Conservation (phyloP, 1,140 invertebrate species). For the Apis dorsata region DNA sequence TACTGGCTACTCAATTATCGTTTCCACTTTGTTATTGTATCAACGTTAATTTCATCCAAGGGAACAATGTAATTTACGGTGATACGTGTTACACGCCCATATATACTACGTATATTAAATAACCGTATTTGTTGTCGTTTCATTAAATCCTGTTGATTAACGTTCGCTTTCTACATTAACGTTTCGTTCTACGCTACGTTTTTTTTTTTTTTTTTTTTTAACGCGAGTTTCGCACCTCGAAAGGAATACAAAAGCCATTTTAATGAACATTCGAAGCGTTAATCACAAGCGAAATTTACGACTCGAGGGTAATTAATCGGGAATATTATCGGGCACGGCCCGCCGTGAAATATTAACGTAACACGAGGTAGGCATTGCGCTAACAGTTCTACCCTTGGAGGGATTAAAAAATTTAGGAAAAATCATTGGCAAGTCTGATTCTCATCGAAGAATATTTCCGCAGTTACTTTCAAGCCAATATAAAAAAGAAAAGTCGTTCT, state of each 20-base stretch:
- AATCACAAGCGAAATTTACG: conserved; percentile 16
- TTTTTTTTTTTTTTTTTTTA: not conserved
- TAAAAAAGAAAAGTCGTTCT: not conserved
- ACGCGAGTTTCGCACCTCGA: too few relatives aligned
- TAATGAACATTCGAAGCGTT: conserved; percentile 5
- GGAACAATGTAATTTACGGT: not conserved
- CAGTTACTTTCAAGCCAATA: not conserved
- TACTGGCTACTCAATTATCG: not conserved
- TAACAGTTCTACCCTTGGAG: not conserved
- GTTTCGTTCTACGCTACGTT: not conserved
- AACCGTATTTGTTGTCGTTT: not conserved
- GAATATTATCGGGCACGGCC: not conserved
- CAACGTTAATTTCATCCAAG: not conserved
- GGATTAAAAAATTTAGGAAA: too few relatives aligned
- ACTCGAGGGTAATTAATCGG: not conserved
- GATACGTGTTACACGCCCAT: not conserved
- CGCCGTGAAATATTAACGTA: conserved; percentile 6
- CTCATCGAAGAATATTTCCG: not conserved
- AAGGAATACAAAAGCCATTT: not conserved
- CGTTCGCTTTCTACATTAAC: too few relatives aligned
- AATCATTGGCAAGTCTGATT: too few relatives aligned
- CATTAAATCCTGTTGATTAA: conserved; percentile 1
- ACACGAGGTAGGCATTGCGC: not conserved
- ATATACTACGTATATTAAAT: not conserved
- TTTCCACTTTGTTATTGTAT: not conserved